phyloP scores from a whole-genome alignment of 2,113 vertebrate genomes.

The Elgaria multicarinata region DNA sequence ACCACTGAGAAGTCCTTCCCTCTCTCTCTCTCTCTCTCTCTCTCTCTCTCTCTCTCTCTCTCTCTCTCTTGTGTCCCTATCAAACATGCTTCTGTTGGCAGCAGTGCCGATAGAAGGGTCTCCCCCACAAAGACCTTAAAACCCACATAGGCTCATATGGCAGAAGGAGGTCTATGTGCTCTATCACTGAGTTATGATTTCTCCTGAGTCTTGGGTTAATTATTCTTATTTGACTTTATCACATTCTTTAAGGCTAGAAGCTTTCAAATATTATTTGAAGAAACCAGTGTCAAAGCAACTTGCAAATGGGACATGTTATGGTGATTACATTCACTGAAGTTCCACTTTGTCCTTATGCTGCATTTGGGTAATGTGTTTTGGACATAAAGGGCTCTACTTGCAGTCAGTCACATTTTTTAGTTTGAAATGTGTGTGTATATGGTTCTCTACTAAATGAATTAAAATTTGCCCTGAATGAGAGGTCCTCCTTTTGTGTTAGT shows the following conservation, averaged over 20 bases:
- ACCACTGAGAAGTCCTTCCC: no score
- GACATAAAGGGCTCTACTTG: neutral
- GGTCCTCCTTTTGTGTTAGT: neutral
- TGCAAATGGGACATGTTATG: neutral
- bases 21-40: no score
- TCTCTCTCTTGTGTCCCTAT: no score
- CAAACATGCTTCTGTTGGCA: no score
- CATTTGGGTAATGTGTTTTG: neutral
- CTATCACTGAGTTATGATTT: neutral
- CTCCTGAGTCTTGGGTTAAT: neutral
- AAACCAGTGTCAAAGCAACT: neutral
- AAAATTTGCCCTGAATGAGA: neutral
- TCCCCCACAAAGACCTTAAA: no score
- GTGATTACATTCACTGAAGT: slow-evolving; percentile 10
- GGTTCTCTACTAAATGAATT: neutral
- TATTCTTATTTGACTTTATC: slow-evolving; percentile 24
- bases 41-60: no score
- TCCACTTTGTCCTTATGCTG: neutral
- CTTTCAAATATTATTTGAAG: neutral
- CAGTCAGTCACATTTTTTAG: neutral
- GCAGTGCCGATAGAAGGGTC: no score
- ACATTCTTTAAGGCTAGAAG: neutral
- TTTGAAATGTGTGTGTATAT: neutral
- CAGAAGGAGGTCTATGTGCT: no score
- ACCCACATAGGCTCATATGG: no score